Evolutionary conservation across 2,797 vertebrate genomes (phyloP), one percentile per base, ranked within the genome.

Genomic region (Valencia hispanica): DNA sequence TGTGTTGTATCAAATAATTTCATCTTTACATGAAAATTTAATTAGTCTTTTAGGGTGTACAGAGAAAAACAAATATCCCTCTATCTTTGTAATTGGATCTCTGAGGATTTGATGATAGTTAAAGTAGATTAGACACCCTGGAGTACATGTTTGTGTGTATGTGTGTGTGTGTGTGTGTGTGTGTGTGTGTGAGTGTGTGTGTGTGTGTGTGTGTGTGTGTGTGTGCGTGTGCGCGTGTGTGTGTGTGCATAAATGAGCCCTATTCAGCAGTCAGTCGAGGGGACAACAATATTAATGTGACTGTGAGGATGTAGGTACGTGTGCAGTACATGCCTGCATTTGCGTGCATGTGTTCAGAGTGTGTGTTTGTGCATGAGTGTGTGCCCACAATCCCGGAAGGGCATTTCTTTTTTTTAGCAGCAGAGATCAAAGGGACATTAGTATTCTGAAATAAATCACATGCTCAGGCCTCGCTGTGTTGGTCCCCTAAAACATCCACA

Each of bases 61-160:
- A 89, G 88, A 86, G 86, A 89, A 94, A 94, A 93, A 94, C 92
- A 94, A 93, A 94, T 93, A 94, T 86, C 80, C 91, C 88, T 93
- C 91, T 90, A 92, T 94, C 93, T 93, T 95, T 94, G 93, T 93
- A 94, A 94, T 93, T 94, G 93, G 93, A 94, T 94, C 93, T 93
- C 93, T 78, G 82, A 79, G 93, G 94, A 94, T 93, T 93, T 93
- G 87, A 89, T 66, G 84, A 92, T 91, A 89, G 93, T 93, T 94
- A 93, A 94, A 93, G 92, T 91, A 94, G 92, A 94, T 93, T 91
- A 92, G 89, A 90, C 79, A 77, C 91, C 91, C 88, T 79, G 73
- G 87, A 90, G 89, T 87, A 50, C 68, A 68, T 78, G 70, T 75
- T 69, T 73, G 72, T 78, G 78, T 81, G 48, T 73, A 73, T 45